Evolutionary conservation across 2,888 invertebrate species (phyloP).

Genomic region (Synergus laeviventris): DNA sequence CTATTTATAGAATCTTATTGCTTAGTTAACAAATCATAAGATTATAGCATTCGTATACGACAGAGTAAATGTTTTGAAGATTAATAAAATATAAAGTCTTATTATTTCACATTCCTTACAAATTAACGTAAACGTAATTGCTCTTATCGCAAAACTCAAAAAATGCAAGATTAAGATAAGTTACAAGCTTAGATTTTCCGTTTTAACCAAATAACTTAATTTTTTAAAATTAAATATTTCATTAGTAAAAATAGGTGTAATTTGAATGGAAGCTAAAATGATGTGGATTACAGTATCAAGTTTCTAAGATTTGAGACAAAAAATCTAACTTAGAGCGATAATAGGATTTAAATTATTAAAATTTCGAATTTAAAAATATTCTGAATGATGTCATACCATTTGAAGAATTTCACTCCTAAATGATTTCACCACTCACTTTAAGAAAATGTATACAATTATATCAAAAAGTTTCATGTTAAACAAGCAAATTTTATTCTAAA

Average conservation of each 20-base stretch:
- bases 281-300: too few species aligned
- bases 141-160: background rate
- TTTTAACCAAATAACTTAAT: background rate
- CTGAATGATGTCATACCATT: too few species aligned
- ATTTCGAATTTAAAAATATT: background rate
- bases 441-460: too few species aligned
- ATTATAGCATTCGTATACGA: background rate
- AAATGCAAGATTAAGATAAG: background rate
- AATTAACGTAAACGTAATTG: background rate
- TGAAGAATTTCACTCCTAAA: too few species aligned
- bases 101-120: background rate
- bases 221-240: too few species aligned
- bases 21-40: conserved; percentile 32
- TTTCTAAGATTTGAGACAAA: too few species aligned
- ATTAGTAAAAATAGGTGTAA: too few species aligned
- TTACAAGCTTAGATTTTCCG: background rate
- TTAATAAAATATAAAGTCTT: conserved; percentile 26
- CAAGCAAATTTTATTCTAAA: too few species aligned
- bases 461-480: too few species aligned
- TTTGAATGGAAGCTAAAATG: too few species aligned
- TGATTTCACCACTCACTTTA: too few species aligned
- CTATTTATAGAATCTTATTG: conserved; percentile 26
- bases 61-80: conserved; percentile 15
- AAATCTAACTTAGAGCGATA: background rate
- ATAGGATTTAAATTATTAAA: background rate